Evolutionary conservation across 2,888 invertebrate species (phyloP), one percentile per base, ranked within the genome.

Genomic region (Drosophila glabriapex): DNA sequence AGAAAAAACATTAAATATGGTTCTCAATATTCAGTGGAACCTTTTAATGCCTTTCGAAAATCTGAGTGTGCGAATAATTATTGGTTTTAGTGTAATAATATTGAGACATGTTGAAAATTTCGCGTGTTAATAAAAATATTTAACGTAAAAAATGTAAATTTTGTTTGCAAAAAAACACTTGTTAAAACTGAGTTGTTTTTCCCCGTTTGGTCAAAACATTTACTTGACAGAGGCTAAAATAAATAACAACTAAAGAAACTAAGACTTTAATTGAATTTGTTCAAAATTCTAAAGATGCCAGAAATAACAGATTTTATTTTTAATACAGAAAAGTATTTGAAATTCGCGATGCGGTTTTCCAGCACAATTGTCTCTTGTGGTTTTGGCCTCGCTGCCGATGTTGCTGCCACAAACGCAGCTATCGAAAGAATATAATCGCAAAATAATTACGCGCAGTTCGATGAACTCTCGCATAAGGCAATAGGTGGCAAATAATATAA

Each of bases 381-480:
- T 63, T 61, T 68, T 43, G 54, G 63, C 37, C 28, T 7, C 35
- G 54, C 46, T 46, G 46, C 46, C 16, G 25, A 25, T 46, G 46
- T 46, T 16, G 54, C 54, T 35, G 31, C 39, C 22, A 50, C 37
- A 61, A 25, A 53, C 39, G n/a, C 39, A 65, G 60, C 65, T 73
- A 83, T 88, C 70, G 74, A 83, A 77, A 55, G 53, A 72, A 82
- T 68, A 76, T 85, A 89, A 90, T 85, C 83, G 83, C 83, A 60
- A 83, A 85, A 90, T 90, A 90, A 90, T 85, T 83, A 82, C 80
- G 75, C 22, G 22, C 16, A 76, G 90, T 90, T 86, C 89, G 71
- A 60, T 71, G 90, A 90, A 85, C 90, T 80, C 46, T 16, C 22
- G 25, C 33, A 54, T 29, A 33, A n/a, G 43, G 29, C 33, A 64